phyloP scores from a whole-genome alignment of 1,140 invertebrate species.

The Chionoecetes opilio region DNA sequence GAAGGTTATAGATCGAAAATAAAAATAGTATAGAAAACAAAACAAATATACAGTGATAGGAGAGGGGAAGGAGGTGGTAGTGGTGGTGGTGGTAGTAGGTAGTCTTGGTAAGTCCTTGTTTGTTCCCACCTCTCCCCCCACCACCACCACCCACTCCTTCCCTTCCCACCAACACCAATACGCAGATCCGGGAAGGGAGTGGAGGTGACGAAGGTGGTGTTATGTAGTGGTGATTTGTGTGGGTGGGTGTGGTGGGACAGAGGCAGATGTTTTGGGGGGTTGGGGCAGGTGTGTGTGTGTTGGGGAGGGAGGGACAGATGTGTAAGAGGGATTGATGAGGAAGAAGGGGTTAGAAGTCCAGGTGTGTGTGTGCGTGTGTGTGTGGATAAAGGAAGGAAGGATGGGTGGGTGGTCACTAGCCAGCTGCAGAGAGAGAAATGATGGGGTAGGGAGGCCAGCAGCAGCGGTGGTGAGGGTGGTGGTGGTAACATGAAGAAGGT shows the following conservation, averaged over 20 bases:
- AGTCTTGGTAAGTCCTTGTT: not conserved
- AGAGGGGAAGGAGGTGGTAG: not conserved
- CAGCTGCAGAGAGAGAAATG: not conserved
- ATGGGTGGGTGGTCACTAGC: not conserved
- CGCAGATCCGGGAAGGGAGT: not conserved
- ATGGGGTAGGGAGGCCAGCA: not conserved
- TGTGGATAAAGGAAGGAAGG: not conserved
- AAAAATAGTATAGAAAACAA: not conserved
- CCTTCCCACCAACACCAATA: too few species aligned
- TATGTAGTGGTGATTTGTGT: not conserved
- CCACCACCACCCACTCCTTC: not conserved
- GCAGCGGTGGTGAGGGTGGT: not conserved
- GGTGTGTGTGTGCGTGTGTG: constrained; percentile 32
- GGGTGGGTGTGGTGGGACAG: not conserved
- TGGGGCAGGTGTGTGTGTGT: not conserved
- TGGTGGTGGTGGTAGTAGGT: constrained; percentile 18
- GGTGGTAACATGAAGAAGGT: constrained; percentile 53
- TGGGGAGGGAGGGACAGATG: constrained; percentile 1
- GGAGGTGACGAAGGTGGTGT: not conserved
- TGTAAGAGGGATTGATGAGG: not conserved
- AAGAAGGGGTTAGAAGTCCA: not conserved
- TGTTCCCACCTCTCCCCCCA: not conserved
- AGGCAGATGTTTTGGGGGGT: not conserved
- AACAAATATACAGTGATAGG: not conserved
- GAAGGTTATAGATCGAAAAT: not conserved